Conservation (phyloP, 2,113 vertebrate genomes). For the Etheostoma spectabile region DNA sequence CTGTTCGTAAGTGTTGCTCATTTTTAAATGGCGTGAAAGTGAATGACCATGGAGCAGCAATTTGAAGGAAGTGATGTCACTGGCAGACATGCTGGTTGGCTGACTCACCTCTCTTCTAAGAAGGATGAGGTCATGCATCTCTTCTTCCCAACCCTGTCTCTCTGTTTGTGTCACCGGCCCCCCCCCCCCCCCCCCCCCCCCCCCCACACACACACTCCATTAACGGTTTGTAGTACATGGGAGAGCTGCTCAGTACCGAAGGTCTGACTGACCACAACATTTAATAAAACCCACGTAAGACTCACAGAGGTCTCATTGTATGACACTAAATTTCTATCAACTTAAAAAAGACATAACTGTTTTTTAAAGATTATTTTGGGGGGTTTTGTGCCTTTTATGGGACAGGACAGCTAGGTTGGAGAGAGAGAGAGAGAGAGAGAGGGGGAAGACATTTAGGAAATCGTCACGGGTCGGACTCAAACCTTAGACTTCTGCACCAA, state of each 20-base stretch:
- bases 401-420: too few relatives aligned
- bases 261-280: not conserved
- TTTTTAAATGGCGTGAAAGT: slow-evolving; percentile 44
- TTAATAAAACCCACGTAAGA: not conserved
- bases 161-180: slow-evolving; percentile 8
- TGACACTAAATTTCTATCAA: not conserved
- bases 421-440: too few relatives aligned
- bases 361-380: too few relatives aligned
- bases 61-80: slow-evolving; percentile 64
- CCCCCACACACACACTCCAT: slow-evolving; percentile 1
- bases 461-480: too few relatives aligned
- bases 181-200: not conserved
- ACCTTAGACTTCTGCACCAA: too few relatives aligned
- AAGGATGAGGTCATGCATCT: slow-evolving; percentile 72
- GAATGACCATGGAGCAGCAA: slow-evolving; percentile 23
- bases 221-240: not conserved
- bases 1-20: not conserved
- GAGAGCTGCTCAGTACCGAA: not conserved
- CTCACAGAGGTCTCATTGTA: not conserved
- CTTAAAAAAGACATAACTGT: not conserved
- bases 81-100: slow-evolving; percentile 33
- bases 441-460: too few relatives aligned
- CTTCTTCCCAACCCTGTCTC: not conserved
- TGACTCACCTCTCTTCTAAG: slow-evolving; percentile 54
- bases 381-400: too few relatives aligned